These are phyloP conservation scores for Alcedo quadribrachys DNA, from an alignment of 2,797 vertebrate species.

Conservation along the genomic window DNA sequence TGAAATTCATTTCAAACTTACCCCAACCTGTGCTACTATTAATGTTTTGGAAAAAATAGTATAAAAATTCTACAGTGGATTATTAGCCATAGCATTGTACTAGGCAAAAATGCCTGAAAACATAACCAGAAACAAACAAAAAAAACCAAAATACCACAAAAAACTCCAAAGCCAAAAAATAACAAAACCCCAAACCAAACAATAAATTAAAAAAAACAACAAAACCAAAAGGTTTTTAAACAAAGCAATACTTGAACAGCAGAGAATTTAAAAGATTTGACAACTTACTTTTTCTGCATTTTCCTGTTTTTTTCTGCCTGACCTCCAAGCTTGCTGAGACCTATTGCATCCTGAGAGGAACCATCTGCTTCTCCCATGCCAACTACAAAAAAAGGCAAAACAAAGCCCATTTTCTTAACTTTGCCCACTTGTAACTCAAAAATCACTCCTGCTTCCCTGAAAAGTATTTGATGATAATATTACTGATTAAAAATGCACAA, in stretches of 20 bases:
- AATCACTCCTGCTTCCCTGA: background rate
- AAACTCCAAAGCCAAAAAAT: background rate
- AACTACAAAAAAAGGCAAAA: conserved; percentile 65
- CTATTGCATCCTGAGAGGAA: conserved; percentile 87
- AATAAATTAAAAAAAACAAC: background rate
- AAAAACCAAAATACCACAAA: background rate
- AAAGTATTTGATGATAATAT: background rate
- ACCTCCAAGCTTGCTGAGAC: conserved; percentile 88
- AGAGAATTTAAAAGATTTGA: background rate
- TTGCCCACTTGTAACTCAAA: background rate
- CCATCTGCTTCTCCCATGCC: conserved; percentile 86
- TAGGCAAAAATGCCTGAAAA: background rate
- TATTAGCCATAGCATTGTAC: background rate
- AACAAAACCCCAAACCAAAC: background rate
- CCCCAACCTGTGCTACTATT: background rate
- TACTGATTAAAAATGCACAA: background rate
- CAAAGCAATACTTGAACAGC: background rate
- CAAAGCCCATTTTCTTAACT: background rate
- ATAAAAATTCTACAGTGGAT: background rate
- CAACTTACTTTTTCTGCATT: conserved; percentile 96
- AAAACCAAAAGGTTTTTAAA: background rate
- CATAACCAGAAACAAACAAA: background rate
- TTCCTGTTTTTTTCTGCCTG: conserved; percentile 95
- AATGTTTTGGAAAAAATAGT: background rate
- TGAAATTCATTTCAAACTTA: background rate